Evolutionary conservation across 2,888 invertebrate genomes (phyloP).

Genomic region (Xestia rhomboidea): DNA sequence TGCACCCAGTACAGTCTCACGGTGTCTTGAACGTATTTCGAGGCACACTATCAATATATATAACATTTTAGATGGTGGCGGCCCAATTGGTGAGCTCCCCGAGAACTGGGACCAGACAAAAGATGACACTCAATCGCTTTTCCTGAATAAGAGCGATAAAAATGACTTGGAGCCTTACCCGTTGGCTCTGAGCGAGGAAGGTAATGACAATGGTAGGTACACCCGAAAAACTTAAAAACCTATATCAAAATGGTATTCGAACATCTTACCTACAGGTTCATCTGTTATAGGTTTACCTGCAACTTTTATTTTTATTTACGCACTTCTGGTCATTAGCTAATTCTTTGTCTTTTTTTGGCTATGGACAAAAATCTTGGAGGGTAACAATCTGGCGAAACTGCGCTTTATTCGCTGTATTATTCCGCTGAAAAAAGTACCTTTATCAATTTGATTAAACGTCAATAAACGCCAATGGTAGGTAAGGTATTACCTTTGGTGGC

Average conservation of each 20-base stretch:
- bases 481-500: background rate
- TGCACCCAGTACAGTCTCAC: conserved; percentile 13
- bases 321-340: background rate
- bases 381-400: background rate
- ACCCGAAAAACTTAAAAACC: conserved; percentile 47
- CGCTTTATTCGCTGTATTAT: background rate
- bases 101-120: conserved; percentile 90
- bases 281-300: background rate
- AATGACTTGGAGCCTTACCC: conserved; percentile 90
- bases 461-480: background rate
- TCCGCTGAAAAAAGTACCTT: background rate
- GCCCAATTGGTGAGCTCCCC: conserved; percentile 86
- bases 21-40: conserved; percentile 45
- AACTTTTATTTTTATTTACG: conserved; percentile 3
- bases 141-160: conserved; percentile 90
- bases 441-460: background rate
- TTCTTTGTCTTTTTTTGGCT: background rate
- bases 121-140: conserved; percentile 88
- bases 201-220: conserved; percentile 73
- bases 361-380: background rate
- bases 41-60: conserved; percentile 56
- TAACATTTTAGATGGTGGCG: conserved; percentile 80
- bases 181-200: conserved; percentile 89
- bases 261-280: background rate
- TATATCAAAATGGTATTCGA: conserved; percentile 5